phyloP scores from a whole-genome alignment of 2,797 vertebrate genomes.

The Sorex maritimensis region DNA sequence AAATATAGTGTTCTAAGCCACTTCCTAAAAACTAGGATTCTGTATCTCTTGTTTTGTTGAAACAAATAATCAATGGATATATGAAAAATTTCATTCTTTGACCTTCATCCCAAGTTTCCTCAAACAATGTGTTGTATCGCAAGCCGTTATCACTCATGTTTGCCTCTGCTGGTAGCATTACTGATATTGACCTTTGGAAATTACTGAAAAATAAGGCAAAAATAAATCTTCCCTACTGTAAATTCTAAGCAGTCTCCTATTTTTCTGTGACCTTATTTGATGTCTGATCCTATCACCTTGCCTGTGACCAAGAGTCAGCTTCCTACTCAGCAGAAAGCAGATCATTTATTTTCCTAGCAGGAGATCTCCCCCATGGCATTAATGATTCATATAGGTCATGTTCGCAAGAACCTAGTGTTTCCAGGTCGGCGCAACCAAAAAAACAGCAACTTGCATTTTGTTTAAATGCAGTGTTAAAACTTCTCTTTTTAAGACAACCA shows the following conservation, averaged over 20 bases:
- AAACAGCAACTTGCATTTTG: constrained; percentile 35
- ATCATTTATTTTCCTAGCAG: constrained; percentile 83
- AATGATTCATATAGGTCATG: constrained; percentile 80
- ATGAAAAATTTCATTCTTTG: constrained; percentile 35
- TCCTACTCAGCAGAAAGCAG: constrained; percentile 74
- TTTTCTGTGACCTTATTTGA: constrained; percentile 62
- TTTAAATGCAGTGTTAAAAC: background rate
- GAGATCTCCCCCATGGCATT: constrained; percentile 67
- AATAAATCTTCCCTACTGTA: constrained; percentile 62
- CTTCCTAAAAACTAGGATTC: constrained; percentile 21
- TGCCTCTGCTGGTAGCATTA: background rate
- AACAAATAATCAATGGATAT: constrained; percentile 20
- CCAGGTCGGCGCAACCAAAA: background rate
- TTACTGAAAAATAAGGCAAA: constrained; percentile 73
- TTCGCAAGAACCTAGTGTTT: constrained; percentile 48
- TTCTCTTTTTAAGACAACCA: background rate
- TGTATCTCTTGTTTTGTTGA: background rate
- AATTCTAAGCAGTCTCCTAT: constrained; percentile 64
- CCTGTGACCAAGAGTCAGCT: constrained; percentile 74
- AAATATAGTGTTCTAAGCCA: background rate
- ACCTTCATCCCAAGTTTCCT: constrained; percentile 31
- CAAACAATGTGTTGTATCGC: background rate
- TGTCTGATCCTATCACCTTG: constrained; percentile 67
- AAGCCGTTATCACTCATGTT: constrained; percentile 57
- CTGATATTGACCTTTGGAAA: constrained; percentile 73